Evolutionary conservation across 2,113 vertebrate species (phyloP), one percentile per base, ranked within the genome.

Genomic region (Engraulis encrasicolus): DNA sequence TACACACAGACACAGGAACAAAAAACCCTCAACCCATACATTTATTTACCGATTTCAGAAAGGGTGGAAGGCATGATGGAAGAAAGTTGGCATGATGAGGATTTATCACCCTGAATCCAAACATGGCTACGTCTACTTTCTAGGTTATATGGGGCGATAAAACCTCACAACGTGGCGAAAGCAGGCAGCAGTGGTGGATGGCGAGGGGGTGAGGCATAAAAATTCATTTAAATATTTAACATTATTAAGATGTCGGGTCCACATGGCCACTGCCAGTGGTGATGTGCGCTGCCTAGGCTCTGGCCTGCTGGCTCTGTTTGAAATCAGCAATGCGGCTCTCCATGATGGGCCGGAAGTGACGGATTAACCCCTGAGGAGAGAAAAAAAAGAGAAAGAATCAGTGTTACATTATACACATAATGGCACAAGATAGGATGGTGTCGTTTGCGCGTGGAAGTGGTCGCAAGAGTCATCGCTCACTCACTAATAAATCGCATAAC

Each of bases 261-360:
- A 74, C 66, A 17, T 34, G 31, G 31, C 66, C 14, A 34, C 17
- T 74, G 11, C n/a, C n/a, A n/a, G 27, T 74, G 66, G 80, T 36
- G 19, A 58, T 20, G 12, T 58, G 71, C 9, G 71, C 9, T 1
- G 7, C 81, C 91, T 87, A 95, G 84, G 88, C 92, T 6, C 85
- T 89, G 80, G 93, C 94, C 81, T 94, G 91, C 83, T 92, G 81
- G 82, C 90, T 84, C 88, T 95, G 88, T 87, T 94, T 87, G 85
- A 91, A 93, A 23, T 93, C 90, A 80, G 89, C 38, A 81, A 96
- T 96, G 14, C 93, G 90, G 77, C 82, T 91, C 91, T 96, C 95
- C 94, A 95, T 94, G 40, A 94, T 54, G n/a, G 95, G 95, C 6
- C 95, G 93, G 87, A 95, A 95, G 90, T 96, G 95, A 77, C 95